These are phyloP conservation scores for Hypsopygia costalis DNA, from an alignment of 2,888 invertebrate genomes.

Conservation along the genomic window DNA sequence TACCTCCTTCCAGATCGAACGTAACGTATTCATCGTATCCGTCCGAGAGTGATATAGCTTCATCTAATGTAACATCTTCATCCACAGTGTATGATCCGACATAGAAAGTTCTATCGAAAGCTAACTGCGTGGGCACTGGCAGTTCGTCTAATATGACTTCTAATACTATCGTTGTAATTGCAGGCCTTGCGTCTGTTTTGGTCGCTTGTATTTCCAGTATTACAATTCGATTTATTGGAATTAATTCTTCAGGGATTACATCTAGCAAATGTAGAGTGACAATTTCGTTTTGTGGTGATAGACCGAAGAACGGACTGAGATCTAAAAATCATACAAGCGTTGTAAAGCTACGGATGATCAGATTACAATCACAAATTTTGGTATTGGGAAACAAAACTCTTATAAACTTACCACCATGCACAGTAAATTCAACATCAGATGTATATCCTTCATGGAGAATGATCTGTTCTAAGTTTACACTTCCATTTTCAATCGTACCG, in stretches of 20 bases:
- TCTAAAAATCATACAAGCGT: slow-evolving; percentile 17
- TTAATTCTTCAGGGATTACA: slow-evolving; percentile 7
- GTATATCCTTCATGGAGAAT: slow-evolving; percentile 28
- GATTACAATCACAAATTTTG: no score
- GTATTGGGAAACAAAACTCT: no score
- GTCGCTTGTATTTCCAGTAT: slow-evolving; percentile 20
- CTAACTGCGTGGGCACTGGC: slow-evolving; percentile 14
- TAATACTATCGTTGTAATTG: slow-evolving; percentile 15
- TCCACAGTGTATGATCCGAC: slow-evolving; percentile 17
- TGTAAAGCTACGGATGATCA: no score
- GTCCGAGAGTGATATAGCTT: no score
- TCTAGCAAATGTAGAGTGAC: slow-evolving; percentile 16
- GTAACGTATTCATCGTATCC: not conserved
- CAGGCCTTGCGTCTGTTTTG: slow-evolving; percentile 19
- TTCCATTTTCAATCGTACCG: slow-evolving; percentile 24
- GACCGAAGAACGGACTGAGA: slow-evolving; percentile 12
- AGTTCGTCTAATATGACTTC: slow-evolving; percentile 9
- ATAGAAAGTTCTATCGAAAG: slow-evolving; percentile 28
- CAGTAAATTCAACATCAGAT: slow-evolving; percentile 22
- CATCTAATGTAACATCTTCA: no score
- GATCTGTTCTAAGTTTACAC: slow-evolving; percentile 22
- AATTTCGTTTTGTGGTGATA: slow-evolving; percentile 9
- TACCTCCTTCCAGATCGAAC: not conserved
- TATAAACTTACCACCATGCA: slow-evolving; percentile 30
- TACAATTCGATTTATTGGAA: slow-evolving; percentile 12